Percentiles rank a stretch among this genome's conserved stretches.
These are phyloP conservation scores for Poeciliopsis gracilis DNA, from an alignment of 2,797 vertebrate genomes.

Conservation along the genomic window DNA sequence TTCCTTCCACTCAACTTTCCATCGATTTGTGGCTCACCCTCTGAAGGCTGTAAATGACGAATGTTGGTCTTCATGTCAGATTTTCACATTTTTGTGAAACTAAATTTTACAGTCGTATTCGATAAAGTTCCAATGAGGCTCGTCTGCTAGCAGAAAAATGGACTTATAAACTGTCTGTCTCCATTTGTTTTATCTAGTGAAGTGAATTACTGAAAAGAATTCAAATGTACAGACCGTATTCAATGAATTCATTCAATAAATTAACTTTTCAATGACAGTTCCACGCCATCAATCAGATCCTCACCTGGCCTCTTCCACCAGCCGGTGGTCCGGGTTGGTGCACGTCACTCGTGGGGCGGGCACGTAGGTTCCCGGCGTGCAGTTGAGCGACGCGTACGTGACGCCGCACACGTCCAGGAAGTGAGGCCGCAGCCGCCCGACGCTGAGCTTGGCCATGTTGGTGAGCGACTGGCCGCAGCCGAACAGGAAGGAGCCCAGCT, in stretches of 20 bases:
- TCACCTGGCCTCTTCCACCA: constrained; percentile 75
- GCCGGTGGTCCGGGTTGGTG: constrained; percentile 35
- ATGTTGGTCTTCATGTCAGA: not conserved
- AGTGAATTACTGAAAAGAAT: not conserved
- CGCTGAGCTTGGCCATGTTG: constrained; percentile 77
- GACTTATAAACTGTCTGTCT: not conserved
- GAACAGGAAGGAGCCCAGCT: constrained; percentile 77
- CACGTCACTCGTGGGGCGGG: constrained; percentile 58
- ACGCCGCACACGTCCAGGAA: constrained; percentile 78
- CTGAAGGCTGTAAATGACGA: not conserved
- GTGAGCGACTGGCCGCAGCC: constrained; percentile 77
- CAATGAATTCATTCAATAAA: not conserved
- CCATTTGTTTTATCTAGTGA: not conserved
- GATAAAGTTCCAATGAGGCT: not conserved
- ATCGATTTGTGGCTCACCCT: not conserved
- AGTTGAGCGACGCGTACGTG: constrained; percentile 65
- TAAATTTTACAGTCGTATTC: not conserved
- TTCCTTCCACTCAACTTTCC: not conserved
- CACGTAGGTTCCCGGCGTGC: constrained; percentile 67
- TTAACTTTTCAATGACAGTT: not conserved
- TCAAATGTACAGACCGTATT: not conserved
- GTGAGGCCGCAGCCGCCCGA: constrained; percentile 74
- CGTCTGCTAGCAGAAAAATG: not conserved
- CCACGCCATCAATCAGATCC: constrained; percentile 23
- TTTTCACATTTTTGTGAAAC: not conserved